Evolutionary conservation across 2,888 invertebrate species (phyloP).

Genomic region (Gymnoscelis rufifasciata): DNA sequence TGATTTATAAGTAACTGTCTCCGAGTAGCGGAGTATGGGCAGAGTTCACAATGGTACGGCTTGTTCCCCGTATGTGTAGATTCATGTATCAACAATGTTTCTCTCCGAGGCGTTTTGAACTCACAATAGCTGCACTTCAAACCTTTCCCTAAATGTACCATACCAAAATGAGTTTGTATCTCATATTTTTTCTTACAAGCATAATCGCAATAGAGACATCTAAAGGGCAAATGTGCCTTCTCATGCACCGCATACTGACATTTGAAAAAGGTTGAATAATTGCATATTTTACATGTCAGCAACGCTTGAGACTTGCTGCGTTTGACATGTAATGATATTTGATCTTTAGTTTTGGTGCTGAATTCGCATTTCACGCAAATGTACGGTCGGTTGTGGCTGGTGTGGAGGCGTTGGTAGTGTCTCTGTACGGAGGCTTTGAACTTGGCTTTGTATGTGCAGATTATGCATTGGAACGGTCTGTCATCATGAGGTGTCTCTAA

Average conservation of each 20-base stretch:
- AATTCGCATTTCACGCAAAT: conserved; percentile 60
- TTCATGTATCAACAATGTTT: conserved; percentile 50
- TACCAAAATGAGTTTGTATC: conserved; percentile 47
- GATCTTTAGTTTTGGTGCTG: conserved; percentile 61
- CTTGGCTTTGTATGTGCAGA: conserved; percentile 50
- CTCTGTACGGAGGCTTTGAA: conserved; percentile 60
- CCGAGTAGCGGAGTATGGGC: conserved; percentile 48
- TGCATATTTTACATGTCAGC: conserved; percentile 41
- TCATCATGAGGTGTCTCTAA: conserved; percentile 44
- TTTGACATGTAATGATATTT: conserved; percentile 57
- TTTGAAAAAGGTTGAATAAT: conserved; percentile 46
- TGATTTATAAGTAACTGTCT: conserved; percentile 46
- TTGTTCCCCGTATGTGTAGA: conserved; percentile 52
- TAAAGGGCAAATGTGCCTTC: conserved; percentile 48
- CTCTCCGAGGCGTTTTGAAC: conserved; percentile 43
- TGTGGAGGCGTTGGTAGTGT: conserved; percentile 59
- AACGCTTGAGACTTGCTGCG: conserved; percentile 39
- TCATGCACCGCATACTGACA: conserved; percentile 53
- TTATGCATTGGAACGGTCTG: conserved; percentile 48
- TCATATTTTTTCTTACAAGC: conserved; percentile 52
- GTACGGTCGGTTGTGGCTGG: conserved; percentile 49
- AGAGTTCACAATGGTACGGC: conserved; percentile 48
- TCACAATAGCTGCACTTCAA: conserved; percentile 54
- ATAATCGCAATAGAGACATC: conserved; percentile 48
- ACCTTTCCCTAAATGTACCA: conserved; percentile 46